phyloP scores from a whole-genome alignment of 1,140 invertebrate species.

The Drosophila ohnishii region DNA sequence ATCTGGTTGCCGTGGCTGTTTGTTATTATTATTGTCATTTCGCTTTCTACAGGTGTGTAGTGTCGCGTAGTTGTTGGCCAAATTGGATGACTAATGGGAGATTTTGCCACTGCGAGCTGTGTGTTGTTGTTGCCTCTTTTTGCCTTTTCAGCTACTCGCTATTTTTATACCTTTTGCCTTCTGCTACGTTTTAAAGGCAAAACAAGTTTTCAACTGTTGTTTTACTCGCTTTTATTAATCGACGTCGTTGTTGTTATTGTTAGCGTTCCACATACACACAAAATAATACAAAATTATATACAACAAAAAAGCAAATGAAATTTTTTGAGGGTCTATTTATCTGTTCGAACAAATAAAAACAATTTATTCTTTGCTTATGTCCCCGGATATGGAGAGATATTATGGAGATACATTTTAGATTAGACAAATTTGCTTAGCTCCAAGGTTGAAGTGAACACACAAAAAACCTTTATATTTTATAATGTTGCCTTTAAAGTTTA shows the following conservation, averaged over 20 bases:
- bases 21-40: slow-evolving; percentile 41
- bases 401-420: slow-evolving; percentile 28
- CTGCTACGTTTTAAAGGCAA: slow-evolving; percentile 48
- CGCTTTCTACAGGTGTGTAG: slow-evolving; percentile 71
- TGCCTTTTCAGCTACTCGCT: slow-evolving; percentile 24
- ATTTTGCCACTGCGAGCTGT: slow-evolving; percentile 15
- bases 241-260: slow-evolving; percentile 19
- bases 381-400: slow-evolving; percentile 34
- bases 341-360: slow-evolving; percentile 18
- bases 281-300: slow-evolving; percentile 10
- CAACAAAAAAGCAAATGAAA: slow-evolving; percentile 11
- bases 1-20: slow-evolving; percentile 22
- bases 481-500: slow-evolving; percentile 10
- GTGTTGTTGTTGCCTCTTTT: slow-evolving; percentile 12
- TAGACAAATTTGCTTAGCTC: slow-evolving; percentile 36
- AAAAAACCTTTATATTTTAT: slow-evolving; percentile 10
- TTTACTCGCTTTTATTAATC: slow-evolving; percentile 42
- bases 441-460: slow-evolving; percentile 21
- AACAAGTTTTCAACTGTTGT: slow-evolving; percentile 67
- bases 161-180: slow-evolving; percentile 38
- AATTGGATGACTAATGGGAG: slow-evolving; percentile 67
- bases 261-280: slow-evolving; percentile 31
- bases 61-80: slow-evolving; percentile 20
- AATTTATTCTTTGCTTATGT: slow-evolving; percentile 15
- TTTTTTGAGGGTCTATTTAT: slow-evolving; percentile 30